phyloP scores from a whole-genome alignment of 2,797 vertebrate genomes.

The Hypotaenidia philippensis region DNA sequence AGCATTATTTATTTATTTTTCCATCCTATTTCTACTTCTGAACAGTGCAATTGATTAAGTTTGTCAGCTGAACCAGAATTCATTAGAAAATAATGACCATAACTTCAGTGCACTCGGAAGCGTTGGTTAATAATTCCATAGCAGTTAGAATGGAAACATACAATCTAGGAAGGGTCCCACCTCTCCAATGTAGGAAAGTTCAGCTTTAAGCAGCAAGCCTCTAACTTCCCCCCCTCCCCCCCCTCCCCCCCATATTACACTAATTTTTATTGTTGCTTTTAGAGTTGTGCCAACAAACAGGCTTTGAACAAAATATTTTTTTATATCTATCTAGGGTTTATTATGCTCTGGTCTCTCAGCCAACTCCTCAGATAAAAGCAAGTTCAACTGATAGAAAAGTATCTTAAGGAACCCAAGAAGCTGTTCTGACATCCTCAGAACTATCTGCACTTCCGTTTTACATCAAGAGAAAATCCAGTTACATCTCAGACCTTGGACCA shows the following conservation, averaged over 20 bases:
- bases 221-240: neutral
- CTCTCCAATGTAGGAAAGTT: neutral
- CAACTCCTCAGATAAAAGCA: neutral
- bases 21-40: conserved; percentile 5
- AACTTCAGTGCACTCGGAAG: conserved; percentile 23
- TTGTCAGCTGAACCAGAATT: conserved; percentile 33
- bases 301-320: neutral
- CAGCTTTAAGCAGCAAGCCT: neutral
- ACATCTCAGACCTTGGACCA: neutral
- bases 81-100: conserved; percentile 32
- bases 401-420: neutral
- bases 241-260: neutral
- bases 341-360: neutral
- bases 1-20: neutral
- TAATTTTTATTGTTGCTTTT: neutral
- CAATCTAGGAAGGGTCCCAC: neutral
- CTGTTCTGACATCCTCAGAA: neutral
- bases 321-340: neutral
- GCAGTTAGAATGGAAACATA: conserved; percentile 27
- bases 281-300: neutral
- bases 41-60: conserved; percentile 44
- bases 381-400: neutral
- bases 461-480: neutral
- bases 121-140: conserved; percentile 25
- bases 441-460: neutral